Base-by-base conservation (phyloP, 1,140 invertebrate genomes). In the Zaprionus tsacasi region DNA sequence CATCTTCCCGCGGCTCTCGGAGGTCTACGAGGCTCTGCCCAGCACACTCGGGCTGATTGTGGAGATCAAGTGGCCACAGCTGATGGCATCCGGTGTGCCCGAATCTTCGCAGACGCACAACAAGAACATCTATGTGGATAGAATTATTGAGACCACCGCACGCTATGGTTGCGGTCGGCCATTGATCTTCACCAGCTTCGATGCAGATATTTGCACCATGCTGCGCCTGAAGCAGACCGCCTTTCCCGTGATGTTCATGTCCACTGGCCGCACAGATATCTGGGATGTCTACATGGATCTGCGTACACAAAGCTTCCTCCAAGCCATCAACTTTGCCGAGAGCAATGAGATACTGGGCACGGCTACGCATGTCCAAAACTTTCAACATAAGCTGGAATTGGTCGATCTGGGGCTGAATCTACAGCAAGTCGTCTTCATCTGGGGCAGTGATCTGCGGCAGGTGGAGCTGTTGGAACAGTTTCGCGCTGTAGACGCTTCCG, bases 31-130 rank as follows among this genome's bases (percentile, higher is more conserved):
- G 83, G 94, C 94, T 15, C 93, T 99, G 2, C 96, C 98, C 79
- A 93, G 94, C 11, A 95, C 96, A 77, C 95, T 98, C 66, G 98
- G 98, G 0, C 98, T 98, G 78, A 97, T 99, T 92, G 95, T 99
- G 76, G 98, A 99, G 94, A 95, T 99, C n/a, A 99, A 99, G 92
- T 99, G 97, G 96, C 98, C 97, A 0, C 97, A 98, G 95, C 94
- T 96, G 69, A 92, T 96, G 52, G 94, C 95, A 92, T 96, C 98
- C 91, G 97, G 97, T 27, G 96, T 96, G 0, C 96, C 96, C 92
- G 97, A 98, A 91, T 93, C 97, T 15, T 95, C 97, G 70, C 96
- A 98, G 81, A 96, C 96, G 0, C 96, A 97, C 79, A 98, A 99
- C 92, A 94, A 98, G 81, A 99, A 99, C 91, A 92, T 95, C 54